Evolutionary conservation across 1,140 invertebrate genomes (phyloP), one percentile per base, ranked within the genome.

Genomic region (Heliconius eleuchia): DNA sequence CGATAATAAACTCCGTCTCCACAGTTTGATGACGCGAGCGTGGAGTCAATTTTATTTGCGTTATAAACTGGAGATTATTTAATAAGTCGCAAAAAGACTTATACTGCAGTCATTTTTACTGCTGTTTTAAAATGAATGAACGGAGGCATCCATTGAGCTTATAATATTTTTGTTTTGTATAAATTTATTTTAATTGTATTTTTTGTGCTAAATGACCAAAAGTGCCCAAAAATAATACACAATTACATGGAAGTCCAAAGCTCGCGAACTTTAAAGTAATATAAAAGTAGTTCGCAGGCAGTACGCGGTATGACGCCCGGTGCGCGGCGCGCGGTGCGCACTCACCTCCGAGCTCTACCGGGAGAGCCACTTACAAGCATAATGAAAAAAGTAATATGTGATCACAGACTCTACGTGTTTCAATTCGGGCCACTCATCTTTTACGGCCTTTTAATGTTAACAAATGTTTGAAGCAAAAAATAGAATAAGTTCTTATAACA

Each of bases 321-420:
- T 23, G 55, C n/a, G 23, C 23, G 7, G 13, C 16, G 60, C 60
- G 19, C 50, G 16, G 55, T 7, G 55, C 55, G 16, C 60, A 27
- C 60, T 66, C 60, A 30, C 60, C 60, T 30, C 9, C 27, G 60
- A 66, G 27, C 60, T 4, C 60, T 66, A 16, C 27, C 4, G 23
- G 60, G 16, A 66, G 23, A 6, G 60, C 60, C 60, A 66, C 60
- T 66, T 66, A 13, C 5, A 66, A 16, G 23, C 30, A 30, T 66
- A 66, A 66, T 66, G 60, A 66, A 66, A 66, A 66, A 66, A 66
- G 60, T 66, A 30, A 66, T 66, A 66, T 66, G 60, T 23, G 11
- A 66, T 66, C 60, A 30, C 23, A 16, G 11, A 66, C 23, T 66
- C 60, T 66, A 5, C 9, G 23, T 66, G 11, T 30, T 66, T 4